phyloP scores from a whole-genome alignment of 2,888 invertebrate species.

The Polyploca ridens region DNA sequence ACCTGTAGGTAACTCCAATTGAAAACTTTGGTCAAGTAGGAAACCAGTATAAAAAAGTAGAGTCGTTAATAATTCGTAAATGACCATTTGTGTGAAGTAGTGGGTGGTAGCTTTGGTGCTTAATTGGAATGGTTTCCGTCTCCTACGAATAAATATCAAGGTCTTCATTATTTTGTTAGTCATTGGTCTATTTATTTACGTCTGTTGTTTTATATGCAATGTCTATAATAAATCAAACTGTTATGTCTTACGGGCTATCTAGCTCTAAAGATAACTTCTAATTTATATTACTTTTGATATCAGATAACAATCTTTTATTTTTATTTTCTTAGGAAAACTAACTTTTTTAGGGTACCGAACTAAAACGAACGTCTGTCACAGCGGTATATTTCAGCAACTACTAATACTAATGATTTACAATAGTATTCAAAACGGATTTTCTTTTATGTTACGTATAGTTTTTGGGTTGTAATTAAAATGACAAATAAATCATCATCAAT shows the following conservation, averaged over 20 bases:
- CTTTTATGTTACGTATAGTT: too few species aligned
- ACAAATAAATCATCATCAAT: too few species aligned
- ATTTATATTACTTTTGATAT: background rate
- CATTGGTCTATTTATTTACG: constrained; percentile 20
- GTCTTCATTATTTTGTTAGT: background rate
- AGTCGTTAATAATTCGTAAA: background rate
- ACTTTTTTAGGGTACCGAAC: too few species aligned
- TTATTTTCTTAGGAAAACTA: background rate
- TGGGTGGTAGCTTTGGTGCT: background rate
- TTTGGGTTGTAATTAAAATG: too few species aligned
- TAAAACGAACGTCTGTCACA: too few species aligned
- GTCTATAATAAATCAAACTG: background rate
- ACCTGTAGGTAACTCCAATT: too few species aligned
- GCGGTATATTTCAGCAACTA: too few species aligned
- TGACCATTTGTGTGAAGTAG: background rate
- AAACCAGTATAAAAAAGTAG: background rate
- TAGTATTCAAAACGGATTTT: too few species aligned
- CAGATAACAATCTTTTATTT: background rate
- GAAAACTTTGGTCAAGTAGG: background rate
- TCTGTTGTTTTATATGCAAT: background rate
- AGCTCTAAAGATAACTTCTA: background rate
- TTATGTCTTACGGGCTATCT: background rate
- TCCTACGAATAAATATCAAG: background rate
- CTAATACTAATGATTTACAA: too few species aligned
- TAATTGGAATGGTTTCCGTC: constrained; percentile 1